These are phyloP conservation scores for Mycalesis mineus DNA, from an alignment of 2,888 invertebrate species.

Conservation along the genomic window DNA sequence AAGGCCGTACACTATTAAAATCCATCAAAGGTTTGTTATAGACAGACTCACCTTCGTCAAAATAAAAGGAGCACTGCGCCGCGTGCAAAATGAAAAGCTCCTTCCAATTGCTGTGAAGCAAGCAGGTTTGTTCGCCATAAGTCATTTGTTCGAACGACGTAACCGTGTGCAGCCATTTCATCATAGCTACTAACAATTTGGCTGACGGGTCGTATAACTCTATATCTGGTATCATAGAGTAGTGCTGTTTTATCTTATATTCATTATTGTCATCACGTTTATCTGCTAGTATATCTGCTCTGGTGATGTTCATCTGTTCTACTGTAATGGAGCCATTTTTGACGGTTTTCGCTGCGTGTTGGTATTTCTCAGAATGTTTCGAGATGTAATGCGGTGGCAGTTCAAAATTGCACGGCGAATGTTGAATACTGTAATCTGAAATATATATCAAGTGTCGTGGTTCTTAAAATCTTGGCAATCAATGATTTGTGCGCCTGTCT, in stretches of 20 bases:
- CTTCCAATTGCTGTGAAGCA: slow-evolving; percentile 89
- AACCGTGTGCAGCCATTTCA: slow-evolving; percentile 89
- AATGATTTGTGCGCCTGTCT: too few relatives aligned
- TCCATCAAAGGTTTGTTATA: too few relatives aligned
- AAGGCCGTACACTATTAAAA: too few relatives aligned
- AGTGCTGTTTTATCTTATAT: slow-evolving; percentile 29
- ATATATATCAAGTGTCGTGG: neutral
- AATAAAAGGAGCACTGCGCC: slow-evolving; percentile 86
- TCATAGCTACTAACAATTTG: slow-evolving; percentile 85
- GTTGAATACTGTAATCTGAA: slow-evolving; percentile 1
- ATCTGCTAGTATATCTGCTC: slow-evolving; percentile 32
- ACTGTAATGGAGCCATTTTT: slow-evolving; percentile 14
- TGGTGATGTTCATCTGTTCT: slow-evolving; percentile 32
- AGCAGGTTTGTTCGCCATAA: slow-evolving; percentile 81
- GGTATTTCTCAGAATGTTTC: slow-evolving; percentile 34
- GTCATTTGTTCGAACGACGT: slow-evolving; percentile 84
- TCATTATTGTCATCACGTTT: slow-evolving; percentile 17
- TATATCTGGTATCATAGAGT: slow-evolving; percentile 26
- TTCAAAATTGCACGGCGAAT: slow-evolving; percentile 28
- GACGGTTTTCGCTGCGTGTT: neutral
- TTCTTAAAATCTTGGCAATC: too few relatives aligned
- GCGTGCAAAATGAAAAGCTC: slow-evolving; percentile 90
- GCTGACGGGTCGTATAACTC: slow-evolving; percentile 83
- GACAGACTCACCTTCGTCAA: slow-evolving; percentile 83
- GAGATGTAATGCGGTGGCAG: slow-evolving; percentile 52